Base-by-base conservation (phyloP, 2,888 invertebrate species). In the Eilema caniola region DNA sequence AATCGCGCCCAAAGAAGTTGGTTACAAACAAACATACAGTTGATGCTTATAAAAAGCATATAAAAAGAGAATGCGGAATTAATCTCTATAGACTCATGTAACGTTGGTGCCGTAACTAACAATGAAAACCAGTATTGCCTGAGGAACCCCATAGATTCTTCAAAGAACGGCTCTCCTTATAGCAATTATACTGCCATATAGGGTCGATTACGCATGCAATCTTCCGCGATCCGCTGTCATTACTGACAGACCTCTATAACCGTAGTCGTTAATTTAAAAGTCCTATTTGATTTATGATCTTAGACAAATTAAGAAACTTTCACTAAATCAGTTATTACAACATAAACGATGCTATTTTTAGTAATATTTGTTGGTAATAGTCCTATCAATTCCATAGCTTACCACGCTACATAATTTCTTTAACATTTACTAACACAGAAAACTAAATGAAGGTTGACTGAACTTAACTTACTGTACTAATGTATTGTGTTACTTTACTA, bases 211-310 rank as follows among this genome's bases (percentile, higher is more conserved):
- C 28, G n/a, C 20, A 28, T 7, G n/a, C n/a, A 56, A 56, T 14
- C 65, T 62, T 53, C 53, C 37, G 61, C 53, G 25, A 24, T 61
- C 25, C 31, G 25, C 53, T 24, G 37, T 67, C 11, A 67, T 64
- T 67, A 71, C 71, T 61, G 24, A 28, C 33, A 65, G 67, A 67
- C 71, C 71, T 59, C 67, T n/a, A 63, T 67, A 64, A 71, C 64
- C 61, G 24, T 24, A 11, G 41, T 71, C 62, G 65, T 67, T 65
- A 71, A 56, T 14, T n/a, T 62, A 37, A 68, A 28, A 71, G 60
- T 67, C 23, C 64, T 61, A 23, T 67, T 59, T 67, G 71, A 71
- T 67, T 71, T 67, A 71, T 59, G 33, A 63, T 41, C 63, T 53
- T 47, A 59, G 53, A 63, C 60, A 53, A 63, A 64, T 67, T 70